Evolutionary conservation across 2,888 invertebrate genomes (phyloP).

Genomic region (Xestia xanthographa): DNA sequence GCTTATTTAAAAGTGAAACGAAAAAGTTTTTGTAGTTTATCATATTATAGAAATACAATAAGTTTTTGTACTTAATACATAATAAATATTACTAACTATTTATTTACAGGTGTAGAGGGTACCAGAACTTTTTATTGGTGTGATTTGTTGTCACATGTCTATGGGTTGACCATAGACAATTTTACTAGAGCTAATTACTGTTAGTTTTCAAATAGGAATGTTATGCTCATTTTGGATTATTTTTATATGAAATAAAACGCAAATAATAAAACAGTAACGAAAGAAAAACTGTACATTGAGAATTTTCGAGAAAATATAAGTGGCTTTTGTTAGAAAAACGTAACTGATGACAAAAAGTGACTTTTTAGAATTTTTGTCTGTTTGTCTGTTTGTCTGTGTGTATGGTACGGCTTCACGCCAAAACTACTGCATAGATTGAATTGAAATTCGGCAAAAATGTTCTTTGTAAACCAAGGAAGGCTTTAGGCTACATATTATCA

Average conservation of each 20-base stretch:
- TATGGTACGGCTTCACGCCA: no score
- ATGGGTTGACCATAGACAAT: conserved; percentile 9
- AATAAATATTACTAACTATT: conserved; percentile 41
- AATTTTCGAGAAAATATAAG: no score
- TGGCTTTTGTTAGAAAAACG: no score
- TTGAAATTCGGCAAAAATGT: no score
- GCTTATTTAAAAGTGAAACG: conserved; percentile 31
- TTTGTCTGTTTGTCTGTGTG: no score
- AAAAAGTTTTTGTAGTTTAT: conserved; percentile 34
- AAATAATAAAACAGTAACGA: no score
- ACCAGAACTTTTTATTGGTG: conserved; percentile 30
- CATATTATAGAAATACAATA: conserved; percentile 35
- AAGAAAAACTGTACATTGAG: no score
- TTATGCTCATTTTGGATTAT: background rate
- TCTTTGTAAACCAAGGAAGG: no score
- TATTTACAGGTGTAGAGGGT: conserved; percentile 52
- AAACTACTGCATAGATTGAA: no score
- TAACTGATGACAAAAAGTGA: no score
- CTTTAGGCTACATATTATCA: no score
- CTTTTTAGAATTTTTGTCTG: no score
- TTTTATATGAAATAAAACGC: background rate
- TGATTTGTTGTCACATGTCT: conserved; percentile 13
- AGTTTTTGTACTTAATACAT: conserved; percentile 54
- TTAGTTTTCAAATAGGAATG: conserved; percentile 20
- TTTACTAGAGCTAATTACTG: background rate